These are phyloP conservation scores for Euleptes europaea DNA, from an alignment of 2,113 vertebrate species.

Conservation along the genomic window DNA sequence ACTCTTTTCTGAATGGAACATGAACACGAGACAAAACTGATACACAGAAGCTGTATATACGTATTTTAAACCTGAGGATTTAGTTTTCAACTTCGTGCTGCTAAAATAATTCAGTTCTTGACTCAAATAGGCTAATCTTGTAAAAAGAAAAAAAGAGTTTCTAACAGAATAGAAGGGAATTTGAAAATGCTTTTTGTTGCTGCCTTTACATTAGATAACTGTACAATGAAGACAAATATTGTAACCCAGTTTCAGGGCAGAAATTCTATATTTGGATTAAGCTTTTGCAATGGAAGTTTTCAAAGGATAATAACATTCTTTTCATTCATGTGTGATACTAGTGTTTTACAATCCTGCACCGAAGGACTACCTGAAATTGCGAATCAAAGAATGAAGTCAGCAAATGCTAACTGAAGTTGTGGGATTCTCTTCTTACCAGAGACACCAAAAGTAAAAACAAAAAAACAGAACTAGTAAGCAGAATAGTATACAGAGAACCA, in stretches of 20 bases:
- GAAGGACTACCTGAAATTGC: constrained; percentile 45
- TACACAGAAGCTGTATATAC: background rate
- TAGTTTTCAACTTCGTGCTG: background rate
- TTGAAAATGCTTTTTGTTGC: background rate
- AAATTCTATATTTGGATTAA: background rate
- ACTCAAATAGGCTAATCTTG: background rate
- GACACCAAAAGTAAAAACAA: background rate
- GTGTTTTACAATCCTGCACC: constrained; percentile 22
- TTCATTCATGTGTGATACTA: background rate
- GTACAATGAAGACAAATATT: background rate
- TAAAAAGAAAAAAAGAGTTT: background rate
- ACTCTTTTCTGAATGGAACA: background rate
- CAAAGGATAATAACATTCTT: constrained; percentile 8
- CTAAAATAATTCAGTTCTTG: background rate
- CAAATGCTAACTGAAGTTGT: constrained; percentile 3
- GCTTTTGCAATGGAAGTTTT: constrained; percentile 17
- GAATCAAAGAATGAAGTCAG: constrained; percentile 46
- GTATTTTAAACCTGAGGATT: background rate
- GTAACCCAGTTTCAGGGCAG: background rate
- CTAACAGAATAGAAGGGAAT: background rate
- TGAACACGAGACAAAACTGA: background rate
- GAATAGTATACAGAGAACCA: background rate
- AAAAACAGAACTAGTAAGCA: constrained; percentile 12
- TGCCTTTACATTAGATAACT: background rate
- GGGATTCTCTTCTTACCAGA: background rate